Conservation (phyloP, 35 echinoderm and acorn worm genomes). For the Heliocidaris erythrogramma region DNA sequence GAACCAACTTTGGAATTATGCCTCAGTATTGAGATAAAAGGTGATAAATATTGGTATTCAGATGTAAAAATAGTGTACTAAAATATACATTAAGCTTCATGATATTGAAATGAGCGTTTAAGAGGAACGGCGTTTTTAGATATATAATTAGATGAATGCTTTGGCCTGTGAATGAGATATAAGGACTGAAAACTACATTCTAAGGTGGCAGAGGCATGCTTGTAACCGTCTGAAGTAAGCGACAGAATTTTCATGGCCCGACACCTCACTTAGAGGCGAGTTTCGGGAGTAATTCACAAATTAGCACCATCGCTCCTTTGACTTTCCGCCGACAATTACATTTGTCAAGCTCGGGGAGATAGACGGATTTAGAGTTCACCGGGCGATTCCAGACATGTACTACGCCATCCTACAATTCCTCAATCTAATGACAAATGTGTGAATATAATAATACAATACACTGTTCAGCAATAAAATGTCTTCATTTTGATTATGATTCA, state of each 20-base stretch:
- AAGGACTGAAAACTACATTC: background rate
- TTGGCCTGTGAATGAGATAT: background rate
- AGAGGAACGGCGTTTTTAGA: no score
- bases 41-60: background rate
- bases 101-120: no score
- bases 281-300: constrained; percentile 31
- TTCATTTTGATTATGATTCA: no score
- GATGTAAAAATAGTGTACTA: background rate
- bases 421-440: background rate
- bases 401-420: background rate
- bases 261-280: constrained; percentile 36
- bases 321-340: constrained; percentile 37
- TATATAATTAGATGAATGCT: no score
- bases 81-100: no score
- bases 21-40: background rate
- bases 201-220: background rate
- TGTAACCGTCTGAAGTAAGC: background rate
- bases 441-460: background rate
- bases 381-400: background rate
- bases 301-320: constrained; percentile 38
- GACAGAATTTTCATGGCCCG: constrained; percentile 20
- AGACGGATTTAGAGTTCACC: constrained; percentile 7
- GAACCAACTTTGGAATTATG: background rate
- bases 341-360: constrained; percentile 25
- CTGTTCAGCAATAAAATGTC: no score